Evolutionary conservation across 2,888 invertebrate genomes (phyloP).

Genomic region (Priocnemis perturbator): DNA sequence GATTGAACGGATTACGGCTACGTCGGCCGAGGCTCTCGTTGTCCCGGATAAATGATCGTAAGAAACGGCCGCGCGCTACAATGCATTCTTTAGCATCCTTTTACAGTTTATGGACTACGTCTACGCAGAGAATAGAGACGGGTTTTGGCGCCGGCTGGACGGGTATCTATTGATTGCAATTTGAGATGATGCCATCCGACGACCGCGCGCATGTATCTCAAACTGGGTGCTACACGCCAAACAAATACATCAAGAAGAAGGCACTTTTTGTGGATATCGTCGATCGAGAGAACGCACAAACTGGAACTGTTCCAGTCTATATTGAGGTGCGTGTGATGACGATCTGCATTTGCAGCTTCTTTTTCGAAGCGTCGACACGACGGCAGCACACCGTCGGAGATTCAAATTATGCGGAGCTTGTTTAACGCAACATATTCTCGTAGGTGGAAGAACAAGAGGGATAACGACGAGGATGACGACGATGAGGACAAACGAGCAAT

Average conservation of each 20-base stretch:
- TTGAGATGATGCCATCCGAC: slow-evolving; percentile 48
- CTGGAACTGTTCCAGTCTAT: too few species aligned
- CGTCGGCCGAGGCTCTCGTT: too few species aligned
- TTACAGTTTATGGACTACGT: slow-evolving; percentile 23
- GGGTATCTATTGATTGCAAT: slow-evolving; percentile 68
- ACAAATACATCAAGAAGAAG: too few species aligned
- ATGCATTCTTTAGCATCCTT: background rate
- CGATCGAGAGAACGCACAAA: too few species aligned
- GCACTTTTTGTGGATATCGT: too few species aligned
- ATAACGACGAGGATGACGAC: background rate
- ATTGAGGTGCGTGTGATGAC: too few species aligned
- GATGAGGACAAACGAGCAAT: background rate
- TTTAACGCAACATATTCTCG: background rate
- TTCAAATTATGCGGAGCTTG: background rate
- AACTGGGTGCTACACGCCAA: background rate
- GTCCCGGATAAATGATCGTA: too few species aligned
- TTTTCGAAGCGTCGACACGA: background rate
- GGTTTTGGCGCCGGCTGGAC: slow-evolving; percentile 67
- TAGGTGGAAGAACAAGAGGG: background rate
- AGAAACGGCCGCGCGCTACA: too few species aligned
- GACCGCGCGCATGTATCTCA: slow-evolving; percentile 35
- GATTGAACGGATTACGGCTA: too few species aligned
- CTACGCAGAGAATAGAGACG: slow-evolving; percentile 44
- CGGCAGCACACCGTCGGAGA: background rate
- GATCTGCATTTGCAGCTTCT: too few species aligned